Evolutionary conservation across 2,888 invertebrate species (phyloP).

Genomic region (Molorchus minor): DNA sequence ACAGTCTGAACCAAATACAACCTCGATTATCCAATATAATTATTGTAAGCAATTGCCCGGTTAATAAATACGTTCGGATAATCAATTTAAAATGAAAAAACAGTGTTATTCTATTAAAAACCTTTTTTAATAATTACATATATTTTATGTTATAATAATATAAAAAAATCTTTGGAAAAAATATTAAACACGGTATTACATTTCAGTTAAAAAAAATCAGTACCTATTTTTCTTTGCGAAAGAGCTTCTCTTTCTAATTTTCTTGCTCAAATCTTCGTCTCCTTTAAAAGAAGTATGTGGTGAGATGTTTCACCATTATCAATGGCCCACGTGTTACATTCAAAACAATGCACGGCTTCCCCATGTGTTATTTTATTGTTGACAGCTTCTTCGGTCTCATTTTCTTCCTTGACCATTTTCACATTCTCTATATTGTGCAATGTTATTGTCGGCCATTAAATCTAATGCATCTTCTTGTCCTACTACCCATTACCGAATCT

Average conservation of each 20-base stretch:
- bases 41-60: background rate
- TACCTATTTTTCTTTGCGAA: conserved; percentile 5
- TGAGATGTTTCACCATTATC: conserved; percentile 4
- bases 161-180: background rate
- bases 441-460: conserved; percentile 1
- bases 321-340: conserved; percentile 8
- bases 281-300: conserved; percentile 3
- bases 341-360: conserved; percentile 8
- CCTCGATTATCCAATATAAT: background rate
- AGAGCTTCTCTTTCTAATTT: conserved; percentile 5
- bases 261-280: conserved; percentile 3
- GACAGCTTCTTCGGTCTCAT: conserved; percentile 4
- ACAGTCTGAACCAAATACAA: background rate
- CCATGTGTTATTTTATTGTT: conserved; percentile 3
- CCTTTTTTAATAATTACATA: background rate
- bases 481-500: conserved; percentile 4
- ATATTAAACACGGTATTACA: background rate
- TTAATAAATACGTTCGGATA: conserved; percentile 8
- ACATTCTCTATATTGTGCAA: conserved; percentile 10
- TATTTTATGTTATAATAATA: background rate
- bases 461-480: conserved; percentile 5
- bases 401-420: conserved; percentile 1
- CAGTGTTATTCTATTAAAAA: background rate
- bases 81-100: conserved; percentile 2
- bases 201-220: background rate